Evolutionary conservation across 1,140 invertebrate genomes (phyloP).

Genomic region (Polypedilum pembai): DNA sequence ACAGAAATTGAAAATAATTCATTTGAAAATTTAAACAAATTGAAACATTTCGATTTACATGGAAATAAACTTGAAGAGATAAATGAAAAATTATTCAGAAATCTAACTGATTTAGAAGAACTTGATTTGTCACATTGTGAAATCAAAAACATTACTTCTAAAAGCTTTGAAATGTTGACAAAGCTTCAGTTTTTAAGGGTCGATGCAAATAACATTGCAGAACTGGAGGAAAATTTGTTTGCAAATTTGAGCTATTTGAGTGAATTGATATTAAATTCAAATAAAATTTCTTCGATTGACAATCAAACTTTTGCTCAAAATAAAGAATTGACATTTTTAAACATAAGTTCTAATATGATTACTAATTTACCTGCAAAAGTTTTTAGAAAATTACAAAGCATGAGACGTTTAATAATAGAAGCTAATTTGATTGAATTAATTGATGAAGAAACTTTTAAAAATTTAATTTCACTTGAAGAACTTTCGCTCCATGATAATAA

Average conservation of each 20-base stretch:
- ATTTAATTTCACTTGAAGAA: neutral
- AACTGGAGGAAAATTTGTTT: neutral
- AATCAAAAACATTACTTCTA: neutral
- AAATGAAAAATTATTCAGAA: neutral
- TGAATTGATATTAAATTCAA: neutral
- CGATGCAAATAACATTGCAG: neutral
- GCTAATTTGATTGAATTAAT: neutral
- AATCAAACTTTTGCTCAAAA: too few relatives aligned
- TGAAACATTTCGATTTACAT: neutral
- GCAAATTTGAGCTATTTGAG: neutral
- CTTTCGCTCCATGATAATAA: neutral
- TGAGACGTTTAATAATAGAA: neutral
- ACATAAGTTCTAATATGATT: too few relatives aligned
- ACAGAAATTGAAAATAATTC: neutral
- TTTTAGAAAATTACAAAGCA: neutral
- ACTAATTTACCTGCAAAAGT: neutral
- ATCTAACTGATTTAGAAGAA: neutral
- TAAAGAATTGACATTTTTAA: too few relatives aligned
- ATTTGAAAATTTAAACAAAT: neutral
- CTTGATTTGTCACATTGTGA: neutral
- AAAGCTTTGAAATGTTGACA: neutral
- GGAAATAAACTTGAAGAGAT: neutral
- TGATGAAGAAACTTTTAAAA: neutral
- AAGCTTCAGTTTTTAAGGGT: neutral
- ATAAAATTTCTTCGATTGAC: neutral